phyloP scores from a whole-genome alignment of 2,113 vertebrate species.

The Heliornis fulica region DNA sequence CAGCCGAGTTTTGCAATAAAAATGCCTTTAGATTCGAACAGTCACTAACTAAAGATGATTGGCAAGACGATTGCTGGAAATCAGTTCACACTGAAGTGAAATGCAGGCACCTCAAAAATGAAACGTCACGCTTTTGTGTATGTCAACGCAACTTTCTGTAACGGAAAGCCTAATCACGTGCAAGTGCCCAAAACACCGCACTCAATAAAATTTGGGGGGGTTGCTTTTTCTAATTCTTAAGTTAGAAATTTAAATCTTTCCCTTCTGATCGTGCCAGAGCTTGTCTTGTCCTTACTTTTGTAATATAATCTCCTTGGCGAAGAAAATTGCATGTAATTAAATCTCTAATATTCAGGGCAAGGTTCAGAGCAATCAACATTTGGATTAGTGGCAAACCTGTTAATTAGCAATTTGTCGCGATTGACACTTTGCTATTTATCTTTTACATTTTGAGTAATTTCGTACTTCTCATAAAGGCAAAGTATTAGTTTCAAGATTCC shows the following conservation, averaged over 20 bases:
- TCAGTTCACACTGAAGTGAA: not conserved
- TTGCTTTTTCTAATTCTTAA: not conserved
- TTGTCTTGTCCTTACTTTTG: not conserved
- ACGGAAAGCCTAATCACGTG: not conserved
- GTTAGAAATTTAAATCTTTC: not conserved
- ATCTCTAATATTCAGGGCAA: conserved; percentile 8
- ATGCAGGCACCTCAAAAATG: not conserved
- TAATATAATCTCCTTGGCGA: not conserved
- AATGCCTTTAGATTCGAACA: not conserved
- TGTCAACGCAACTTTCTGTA: not conserved
- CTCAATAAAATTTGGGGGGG: not conserved
- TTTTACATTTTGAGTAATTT: not conserved
- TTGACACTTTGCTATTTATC: not conserved
- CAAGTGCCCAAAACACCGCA: not conserved
- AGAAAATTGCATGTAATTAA: not conserved
- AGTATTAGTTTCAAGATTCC: not conserved
- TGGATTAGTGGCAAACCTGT: not conserved
- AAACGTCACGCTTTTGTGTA: not conserved
- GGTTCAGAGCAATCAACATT: conserved; percentile 9
- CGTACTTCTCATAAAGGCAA: not conserved
- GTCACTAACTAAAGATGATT: not conserved
- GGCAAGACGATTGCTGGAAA: not conserved
- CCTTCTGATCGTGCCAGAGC: not conserved
- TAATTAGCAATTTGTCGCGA: not conserved
- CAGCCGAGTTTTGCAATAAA: not conserved